Conservation (phyloP, 1,140 invertebrate genomes). For the Drosophila orena region DNA sequence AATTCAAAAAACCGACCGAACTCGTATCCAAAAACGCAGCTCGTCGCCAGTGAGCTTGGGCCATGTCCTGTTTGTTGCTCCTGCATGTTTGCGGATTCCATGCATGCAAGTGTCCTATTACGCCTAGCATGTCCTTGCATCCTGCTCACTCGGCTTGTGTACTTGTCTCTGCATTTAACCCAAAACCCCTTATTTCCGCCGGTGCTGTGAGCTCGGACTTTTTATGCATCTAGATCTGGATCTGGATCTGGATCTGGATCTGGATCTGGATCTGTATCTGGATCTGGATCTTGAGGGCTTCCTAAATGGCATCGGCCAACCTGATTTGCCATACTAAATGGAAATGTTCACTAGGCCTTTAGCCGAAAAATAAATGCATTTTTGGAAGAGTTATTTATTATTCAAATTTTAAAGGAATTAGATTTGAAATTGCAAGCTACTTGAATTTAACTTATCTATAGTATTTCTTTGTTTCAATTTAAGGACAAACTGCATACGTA, state of each 20-base stretch:
- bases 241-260: neutral
- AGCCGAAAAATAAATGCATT: too few relatives aligned
- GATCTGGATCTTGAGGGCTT: too few relatives aligned
- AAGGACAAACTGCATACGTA: too few relatives aligned
- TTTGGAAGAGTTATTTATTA: too few relatives aligned
- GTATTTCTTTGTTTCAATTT: too few relatives aligned
- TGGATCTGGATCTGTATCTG: neutral
- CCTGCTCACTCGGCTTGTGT: conserved; percentile 9
- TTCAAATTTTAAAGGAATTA: too few relatives aligned
- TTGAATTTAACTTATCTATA: too few relatives aligned
- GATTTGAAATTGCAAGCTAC: too few relatives aligned
- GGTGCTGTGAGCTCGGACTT: neutral
- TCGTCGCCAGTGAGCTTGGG: conserved; percentile 9
- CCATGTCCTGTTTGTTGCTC: conserved; percentile 31
- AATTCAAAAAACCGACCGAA: neutral
- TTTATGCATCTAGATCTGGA: too few relatives aligned
- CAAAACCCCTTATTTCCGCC: neutral
- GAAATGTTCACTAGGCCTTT: too few relatives aligned
- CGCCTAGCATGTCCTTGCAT: conserved; percentile 29
- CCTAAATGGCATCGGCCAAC: neutral
- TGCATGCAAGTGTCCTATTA: conserved; percentile 31
- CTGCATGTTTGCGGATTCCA: conserved; percentile 57
- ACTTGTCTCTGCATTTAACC: conserved; percentile 17
- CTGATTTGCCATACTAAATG: neutral
- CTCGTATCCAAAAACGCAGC: conserved; percentile 1